These are phyloP conservation scores for Athalia circularis DNA, from an alignment of 2,888 invertebrate genomes.

Conservation along the genomic window DNA sequence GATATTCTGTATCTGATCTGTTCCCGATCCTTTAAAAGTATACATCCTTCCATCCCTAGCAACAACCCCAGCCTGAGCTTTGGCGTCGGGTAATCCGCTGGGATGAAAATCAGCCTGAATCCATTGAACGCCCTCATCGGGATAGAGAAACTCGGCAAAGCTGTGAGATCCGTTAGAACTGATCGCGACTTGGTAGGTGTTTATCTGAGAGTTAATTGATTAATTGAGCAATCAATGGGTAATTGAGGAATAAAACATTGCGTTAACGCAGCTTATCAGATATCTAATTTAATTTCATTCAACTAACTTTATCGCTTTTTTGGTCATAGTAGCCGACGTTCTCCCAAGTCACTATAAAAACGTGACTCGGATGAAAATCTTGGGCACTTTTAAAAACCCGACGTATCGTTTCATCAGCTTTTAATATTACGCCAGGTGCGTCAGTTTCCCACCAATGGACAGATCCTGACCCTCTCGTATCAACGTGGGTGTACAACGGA, in stretches of 20 bases:
- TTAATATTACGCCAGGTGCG: slow-evolving; percentile 78
- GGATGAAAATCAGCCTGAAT: slow-evolving; percentile 86
- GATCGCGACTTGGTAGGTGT: slow-evolving; percentile 90
- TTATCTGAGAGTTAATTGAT: slow-evolving; percentile 75
- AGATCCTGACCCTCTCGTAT: slow-evolving; percentile 83
- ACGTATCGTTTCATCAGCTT: slow-evolving; percentile 83
- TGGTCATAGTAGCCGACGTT: slow-evolving; percentile 87
- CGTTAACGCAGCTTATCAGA: neutral
- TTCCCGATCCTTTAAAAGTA: slow-evolving; percentile 90
- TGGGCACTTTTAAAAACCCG: slow-evolving; percentile 83
- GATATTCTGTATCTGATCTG: slow-evolving; percentile 89
- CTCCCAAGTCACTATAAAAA: slow-evolving; percentile 94
- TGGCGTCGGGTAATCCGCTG: slow-evolving; percentile 89
- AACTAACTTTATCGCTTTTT: slow-evolving; percentile 78
- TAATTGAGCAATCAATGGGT: neutral
- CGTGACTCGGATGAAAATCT: slow-evolving; percentile 84
- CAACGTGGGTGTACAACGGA: slow-evolving; percentile 93
- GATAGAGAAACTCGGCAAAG: slow-evolving; percentile 92
- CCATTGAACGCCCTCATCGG: slow-evolving; percentile 94
- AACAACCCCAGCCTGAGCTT: slow-evolving; percentile 95
- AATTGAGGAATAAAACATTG: neutral
- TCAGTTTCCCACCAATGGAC: slow-evolving; percentile 85
- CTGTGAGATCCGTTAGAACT: slow-evolving; percentile 82
- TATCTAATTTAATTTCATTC: neutral
- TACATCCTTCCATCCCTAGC: slow-evolving; percentile 87